Evolutionary conservation across 1,140 invertebrate genomes (phyloP).

Genomic region (Formica exsecta): DNA sequence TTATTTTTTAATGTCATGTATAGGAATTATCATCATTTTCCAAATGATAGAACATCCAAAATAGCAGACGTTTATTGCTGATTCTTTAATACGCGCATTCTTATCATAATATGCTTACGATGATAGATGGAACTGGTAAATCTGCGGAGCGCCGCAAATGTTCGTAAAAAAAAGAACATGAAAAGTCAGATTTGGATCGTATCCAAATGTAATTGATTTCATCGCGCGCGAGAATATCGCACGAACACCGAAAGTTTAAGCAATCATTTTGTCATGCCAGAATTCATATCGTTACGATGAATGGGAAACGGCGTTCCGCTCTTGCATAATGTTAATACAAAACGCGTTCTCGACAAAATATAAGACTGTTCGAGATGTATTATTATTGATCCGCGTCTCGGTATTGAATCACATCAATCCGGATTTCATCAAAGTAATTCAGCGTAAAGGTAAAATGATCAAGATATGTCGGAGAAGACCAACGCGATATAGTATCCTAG

Average conservation of each 20-base stretch:
- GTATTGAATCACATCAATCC: background rate
- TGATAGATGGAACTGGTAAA: background rate
- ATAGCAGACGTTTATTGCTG: background rate
- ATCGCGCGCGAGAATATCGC: slow-evolving; percentile 43
- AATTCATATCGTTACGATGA: slow-evolving; percentile 43
- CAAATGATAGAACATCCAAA: background rate
- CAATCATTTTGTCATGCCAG: slow-evolving; percentile 35
- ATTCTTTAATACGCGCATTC: background rate
- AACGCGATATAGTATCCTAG: background rate
- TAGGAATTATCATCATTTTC: background rate
- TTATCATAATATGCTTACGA: background rate
- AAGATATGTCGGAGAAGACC: background rate
- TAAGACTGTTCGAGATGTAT: background rate
- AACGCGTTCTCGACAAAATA: background rate
- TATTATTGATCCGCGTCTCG: background rate
- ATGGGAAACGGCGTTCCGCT: slow-evolving; percentile 28
- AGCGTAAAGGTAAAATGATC: background rate
- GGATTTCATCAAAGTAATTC: background rate
- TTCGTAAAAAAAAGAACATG: background rate
- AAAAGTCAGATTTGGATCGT: slow-evolving; percentile 21
- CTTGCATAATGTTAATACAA: background rate
- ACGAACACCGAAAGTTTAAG: slow-evolving; percentile 22
- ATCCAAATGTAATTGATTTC: slow-evolving; percentile 40
- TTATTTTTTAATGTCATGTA: background rate
- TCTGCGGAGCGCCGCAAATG: background rate